Percentiles rank a stretch among this genome's conserved stretches.
Conservation (phyloP, 2,797 vertebrate species). For the Octomys mimax region DNA sequence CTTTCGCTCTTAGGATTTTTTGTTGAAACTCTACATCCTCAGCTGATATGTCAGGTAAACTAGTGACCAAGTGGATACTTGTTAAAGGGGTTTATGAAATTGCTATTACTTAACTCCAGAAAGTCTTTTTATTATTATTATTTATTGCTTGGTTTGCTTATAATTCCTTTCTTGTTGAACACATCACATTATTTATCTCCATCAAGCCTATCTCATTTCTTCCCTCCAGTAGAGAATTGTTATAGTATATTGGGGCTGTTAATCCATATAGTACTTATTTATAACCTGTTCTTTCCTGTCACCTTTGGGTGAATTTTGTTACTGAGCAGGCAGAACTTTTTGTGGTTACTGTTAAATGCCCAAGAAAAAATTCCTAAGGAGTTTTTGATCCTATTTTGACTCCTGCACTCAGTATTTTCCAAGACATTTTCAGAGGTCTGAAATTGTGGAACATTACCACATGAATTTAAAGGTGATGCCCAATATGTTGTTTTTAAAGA, state of each 20-base stretch:
- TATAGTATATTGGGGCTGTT: not conserved
- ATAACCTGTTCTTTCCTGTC: not conserved
- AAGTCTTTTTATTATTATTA: not conserved
- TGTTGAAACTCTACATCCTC: constrained; percentile 91
- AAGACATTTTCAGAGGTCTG: not conserved
- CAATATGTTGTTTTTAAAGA: not conserved
- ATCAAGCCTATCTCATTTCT: not conserved
- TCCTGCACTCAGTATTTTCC: not conserved
- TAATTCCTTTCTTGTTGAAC: not conserved
- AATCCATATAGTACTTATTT: not conserved
- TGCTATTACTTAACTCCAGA: not conserved
- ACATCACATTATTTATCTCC: not conserved
- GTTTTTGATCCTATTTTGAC: not conserved
- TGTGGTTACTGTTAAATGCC: not conserved
- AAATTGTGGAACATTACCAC: no score
- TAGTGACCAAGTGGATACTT: not conserved
- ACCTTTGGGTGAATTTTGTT: not conserved
- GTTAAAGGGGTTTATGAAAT: not conserved
- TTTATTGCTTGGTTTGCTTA: not conserved
- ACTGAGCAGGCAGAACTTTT: not conserved
- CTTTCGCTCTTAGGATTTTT: constrained; percentile 91
- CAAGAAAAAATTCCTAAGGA: not conserved
- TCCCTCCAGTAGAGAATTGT: not conserved
- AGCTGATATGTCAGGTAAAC: constrained; percentile 92
- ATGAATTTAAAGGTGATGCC: not conserved